These are phyloP conservation scores for Potamilus streckersoni DNA, from an alignment of 1,140 invertebrate species.

Conservation along the genomic window DNA sequence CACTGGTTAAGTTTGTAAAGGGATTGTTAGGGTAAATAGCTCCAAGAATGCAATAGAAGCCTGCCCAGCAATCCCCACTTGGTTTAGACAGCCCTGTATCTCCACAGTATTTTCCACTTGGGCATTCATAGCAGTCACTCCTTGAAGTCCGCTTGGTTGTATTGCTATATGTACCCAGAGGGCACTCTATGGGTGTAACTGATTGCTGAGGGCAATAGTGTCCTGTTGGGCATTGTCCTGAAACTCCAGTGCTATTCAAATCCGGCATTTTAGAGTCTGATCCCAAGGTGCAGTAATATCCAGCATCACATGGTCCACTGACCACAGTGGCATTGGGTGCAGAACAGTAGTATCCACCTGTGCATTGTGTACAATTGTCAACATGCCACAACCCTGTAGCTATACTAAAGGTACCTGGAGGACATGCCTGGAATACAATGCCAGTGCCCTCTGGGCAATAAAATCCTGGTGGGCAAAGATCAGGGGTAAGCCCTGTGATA, in stretches of 20 bases:
- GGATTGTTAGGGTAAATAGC: conserved; percentile 60
- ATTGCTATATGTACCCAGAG: conserved; percentile 57
- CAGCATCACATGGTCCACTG: conserved; percentile 54
- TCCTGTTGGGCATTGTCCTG: conserved; percentile 59
- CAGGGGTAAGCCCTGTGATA: conserved; percentile 50
- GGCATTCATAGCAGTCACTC: conserved; percentile 46
- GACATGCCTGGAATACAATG: conserved; percentile 56
- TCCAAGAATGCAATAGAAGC: conserved; percentile 62
- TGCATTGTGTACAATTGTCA: conserved; percentile 59
- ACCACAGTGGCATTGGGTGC: conserved; percentile 44
- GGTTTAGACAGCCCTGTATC: conserved; percentile 51
- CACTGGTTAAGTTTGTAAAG: conserved; percentile 48
- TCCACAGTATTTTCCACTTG: conserved; percentile 60
- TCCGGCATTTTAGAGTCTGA: conserved; percentile 57
- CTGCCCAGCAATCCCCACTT: conserved; percentile 55
- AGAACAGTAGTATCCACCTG: conserved; percentile 57
- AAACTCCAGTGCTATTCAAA: conserved; percentile 44
- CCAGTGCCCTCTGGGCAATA: conserved; percentile 62
- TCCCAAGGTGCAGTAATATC: conserved; percentile 61
- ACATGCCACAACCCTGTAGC: conserved; percentile 44
- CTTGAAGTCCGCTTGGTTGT: conserved; percentile 41
- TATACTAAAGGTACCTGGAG: conserved; percentile 58
- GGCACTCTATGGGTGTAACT: conserved; percentile 47
- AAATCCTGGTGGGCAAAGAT: conserved; percentile 55
- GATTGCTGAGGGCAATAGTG: conserved; percentile 51